Conservation (phyloP, 2,797 vertebrate species). For the Cryptoprocta ferox region DNA sequence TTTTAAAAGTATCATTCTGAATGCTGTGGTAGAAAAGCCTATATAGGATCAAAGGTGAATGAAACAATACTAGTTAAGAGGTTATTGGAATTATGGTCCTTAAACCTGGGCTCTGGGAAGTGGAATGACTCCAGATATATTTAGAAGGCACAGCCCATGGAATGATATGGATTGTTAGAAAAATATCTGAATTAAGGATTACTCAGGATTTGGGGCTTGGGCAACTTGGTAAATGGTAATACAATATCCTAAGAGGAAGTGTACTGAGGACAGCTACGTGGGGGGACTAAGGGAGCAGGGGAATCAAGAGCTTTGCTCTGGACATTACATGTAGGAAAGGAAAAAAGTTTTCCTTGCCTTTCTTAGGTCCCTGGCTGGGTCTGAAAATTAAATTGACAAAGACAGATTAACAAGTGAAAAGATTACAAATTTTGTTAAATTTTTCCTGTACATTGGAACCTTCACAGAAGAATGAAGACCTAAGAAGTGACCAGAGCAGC, state of each 20-base stretch:
- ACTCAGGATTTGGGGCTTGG: neutral
- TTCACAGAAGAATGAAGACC: neutral
- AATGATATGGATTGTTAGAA: neutral
- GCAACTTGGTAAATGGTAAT: neutral
- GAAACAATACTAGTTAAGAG: neutral
- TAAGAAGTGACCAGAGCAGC: neutral
- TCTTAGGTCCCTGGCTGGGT: neutral
- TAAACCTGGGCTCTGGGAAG: neutral
- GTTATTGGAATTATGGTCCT: neutral
- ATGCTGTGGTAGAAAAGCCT: neutral
- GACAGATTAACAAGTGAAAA: neutral
- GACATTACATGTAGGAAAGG: rapidly evolving
- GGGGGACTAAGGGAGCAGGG: neutral
- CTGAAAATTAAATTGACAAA: neutral
- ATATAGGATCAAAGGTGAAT: neutral
- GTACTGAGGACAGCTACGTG: neutral
- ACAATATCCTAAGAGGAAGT: neutral
- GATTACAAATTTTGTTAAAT: neutral
- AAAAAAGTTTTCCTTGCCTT: neutral
- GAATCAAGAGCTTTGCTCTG: neutral
- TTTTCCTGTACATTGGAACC: neutral
- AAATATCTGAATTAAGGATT: neutral
- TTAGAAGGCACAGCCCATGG: neutral
- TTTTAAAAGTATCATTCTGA: neutral
- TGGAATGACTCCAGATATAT: neutral